These are phyloP conservation scores for Typhlichthys subterraneus DNA, from an alignment of 2,797 vertebrate species.

Conservation along the genomic window DNA sequence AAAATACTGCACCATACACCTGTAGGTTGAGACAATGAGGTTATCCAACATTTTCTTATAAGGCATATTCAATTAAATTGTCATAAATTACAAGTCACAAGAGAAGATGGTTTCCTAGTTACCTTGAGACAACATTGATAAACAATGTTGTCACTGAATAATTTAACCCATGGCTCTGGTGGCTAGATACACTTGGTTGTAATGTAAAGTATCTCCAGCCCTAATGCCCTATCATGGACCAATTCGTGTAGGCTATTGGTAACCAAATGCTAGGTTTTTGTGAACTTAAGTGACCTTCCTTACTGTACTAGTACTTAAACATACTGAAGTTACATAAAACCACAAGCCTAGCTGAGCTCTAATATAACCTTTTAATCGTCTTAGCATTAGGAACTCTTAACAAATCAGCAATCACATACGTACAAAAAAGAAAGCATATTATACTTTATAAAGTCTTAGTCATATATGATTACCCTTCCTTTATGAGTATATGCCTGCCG, in stretches of 20 bases:
- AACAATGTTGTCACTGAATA: constrained; percentile 7
- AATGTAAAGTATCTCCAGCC: neutral
- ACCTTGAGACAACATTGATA: neutral
- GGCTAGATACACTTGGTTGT: no score
- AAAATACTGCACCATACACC: constrained; percentile 38
- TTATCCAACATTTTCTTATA: neutral
- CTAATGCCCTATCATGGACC: neutral
- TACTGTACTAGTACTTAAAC: neutral
- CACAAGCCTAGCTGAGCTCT: neutral
- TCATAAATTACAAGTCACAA: neutral
- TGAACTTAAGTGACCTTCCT: neutral
- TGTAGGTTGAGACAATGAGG: constrained; percentile 22
- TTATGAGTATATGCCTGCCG: constrained; percentile 19
- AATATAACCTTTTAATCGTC: constrained; percentile 32
- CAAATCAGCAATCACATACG: neutral
- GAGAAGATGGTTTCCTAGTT: neutral
- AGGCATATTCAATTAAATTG: neutral
- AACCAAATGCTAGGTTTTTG: neutral
- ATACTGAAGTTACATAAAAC: constrained; percentile 53
- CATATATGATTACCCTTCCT: constrained; percentile 29
- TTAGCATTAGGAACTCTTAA: constrained; percentile 11
- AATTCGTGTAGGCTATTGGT: neutral
- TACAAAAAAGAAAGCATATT: neutral
- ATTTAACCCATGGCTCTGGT: constrained; percentile 5
- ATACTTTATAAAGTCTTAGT: neutral